Evolutionary conservation across 2,888 invertebrate genomes (phyloP), one percentile per base, ranked within the genome.

Genomic region (Hofmannophila pseudospretella): DNA sequence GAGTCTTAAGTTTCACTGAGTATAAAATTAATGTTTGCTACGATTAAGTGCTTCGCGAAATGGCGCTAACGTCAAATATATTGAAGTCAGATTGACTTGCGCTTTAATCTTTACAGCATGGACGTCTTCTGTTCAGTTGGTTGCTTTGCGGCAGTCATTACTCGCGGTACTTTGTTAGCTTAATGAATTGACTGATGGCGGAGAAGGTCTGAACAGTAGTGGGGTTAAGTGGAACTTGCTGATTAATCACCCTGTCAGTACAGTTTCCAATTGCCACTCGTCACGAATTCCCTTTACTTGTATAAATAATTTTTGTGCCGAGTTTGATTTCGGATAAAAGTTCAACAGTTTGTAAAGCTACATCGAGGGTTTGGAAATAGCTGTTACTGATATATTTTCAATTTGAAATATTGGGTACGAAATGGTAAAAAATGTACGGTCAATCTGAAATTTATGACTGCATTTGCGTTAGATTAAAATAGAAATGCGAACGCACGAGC

Each of bases 111-210:
- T 55, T 54, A 55, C 54, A 54, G 59, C 75, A 68, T 68, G 64
- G 66, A 70, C 60, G 65, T 69, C 55, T 57, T 66, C 63, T 69
- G 56, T 57, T 66, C 63, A 53, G 59, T 58, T 71, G 71, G 66
- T 67, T 73, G 67, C 71, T 65, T 67, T 73, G 67, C 71, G 70
- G 68, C 79, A 82, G 80, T 82, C 84, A 80, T 85, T 85, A 86
- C 77, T 64, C 68, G 64, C 68, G 67, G 78, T 79, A 82, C 81
- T 85, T 82, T 85, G 85, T 84, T 81, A 75, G 73, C 75, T 74
- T 85, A 86, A 85, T 84, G 85, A 85, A 86, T 85, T 85, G 85
- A 86, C 81, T 78, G 84, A 85, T 82, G 85, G 78, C 73, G 68
- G 67, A 70, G 73, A 65, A 76, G 76, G 72, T 73, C 70, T 75